These are phyloP conservation scores for Dicentrarchus labrax DNA, from an alignment of 2,113 vertebrate genomes.

Conservation along the genomic window DNA sequence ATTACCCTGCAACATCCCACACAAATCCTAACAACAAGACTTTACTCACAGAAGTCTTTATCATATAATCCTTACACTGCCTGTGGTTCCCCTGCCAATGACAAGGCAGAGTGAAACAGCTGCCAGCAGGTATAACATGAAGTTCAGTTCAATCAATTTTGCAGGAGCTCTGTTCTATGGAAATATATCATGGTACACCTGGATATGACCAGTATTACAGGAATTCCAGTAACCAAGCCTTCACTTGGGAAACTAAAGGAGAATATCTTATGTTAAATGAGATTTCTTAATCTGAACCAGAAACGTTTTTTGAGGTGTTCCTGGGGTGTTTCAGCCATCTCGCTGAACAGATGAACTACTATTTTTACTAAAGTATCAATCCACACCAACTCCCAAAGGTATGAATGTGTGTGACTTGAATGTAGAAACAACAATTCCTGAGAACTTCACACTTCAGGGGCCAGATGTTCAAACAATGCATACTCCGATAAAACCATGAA, in stretches of 20 bases:
- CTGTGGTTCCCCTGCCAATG: not conserved
- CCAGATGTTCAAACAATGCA: not conserved
- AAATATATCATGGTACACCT: not conserved
- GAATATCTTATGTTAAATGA: not conserved
- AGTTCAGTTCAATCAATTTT: not conserved
- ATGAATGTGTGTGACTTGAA: not conserved
- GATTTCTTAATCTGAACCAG: too few species aligned
- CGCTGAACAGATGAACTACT: not conserved
- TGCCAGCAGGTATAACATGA: not conserved
- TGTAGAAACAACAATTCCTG: not conserved
- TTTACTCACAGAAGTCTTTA: not conserved
- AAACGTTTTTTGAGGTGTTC: not conserved
- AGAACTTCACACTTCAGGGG: not conserved
- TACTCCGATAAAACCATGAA: not conserved
- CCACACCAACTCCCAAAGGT: too few species aligned
- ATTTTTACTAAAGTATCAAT: not conserved
- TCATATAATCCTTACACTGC: not conserved
- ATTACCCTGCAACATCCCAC: slow-evolving; percentile 54
- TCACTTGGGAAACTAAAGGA: not conserved
- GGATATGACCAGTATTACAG: not conserved
- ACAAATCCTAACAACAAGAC: slow-evolving; percentile 43
- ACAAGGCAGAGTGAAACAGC: not conserved
- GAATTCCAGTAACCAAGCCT: not conserved
- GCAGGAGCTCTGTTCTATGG: not conserved
- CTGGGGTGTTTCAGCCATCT: not conserved